phyloP scores from a whole-genome alignment of 2,888 invertebrate species.

The Malacosoma neustria region DNA sequence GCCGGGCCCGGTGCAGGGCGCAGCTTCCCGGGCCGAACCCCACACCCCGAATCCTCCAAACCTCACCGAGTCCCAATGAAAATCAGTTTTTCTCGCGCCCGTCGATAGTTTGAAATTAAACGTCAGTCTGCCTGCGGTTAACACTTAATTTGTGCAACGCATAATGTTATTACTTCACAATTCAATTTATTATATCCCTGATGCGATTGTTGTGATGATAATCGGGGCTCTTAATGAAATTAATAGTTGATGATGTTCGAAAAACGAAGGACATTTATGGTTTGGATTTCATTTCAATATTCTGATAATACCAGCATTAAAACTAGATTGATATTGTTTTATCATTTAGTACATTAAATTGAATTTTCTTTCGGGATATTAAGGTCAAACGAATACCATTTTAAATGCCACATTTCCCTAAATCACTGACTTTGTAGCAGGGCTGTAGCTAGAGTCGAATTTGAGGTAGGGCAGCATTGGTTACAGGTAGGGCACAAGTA shows the following conservation, averaged over 20 bases:
- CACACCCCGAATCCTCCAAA: slow-evolving; percentile 30
- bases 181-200: slow-evolving; percentile 64
- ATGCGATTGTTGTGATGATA: slow-evolving; percentile 58
- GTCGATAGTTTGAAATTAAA: slow-evolving; percentile 69
- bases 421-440: too few relatives aligned
- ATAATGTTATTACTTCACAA: slow-evolving; percentile 62
- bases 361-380: too few relatives aligned
- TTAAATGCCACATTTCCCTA: too few relatives aligned
- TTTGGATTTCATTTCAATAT: slow-evolving; percentile 19
- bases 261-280: slow-evolving; percentile 30
- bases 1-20: neutral
- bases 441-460: too few relatives aligned
- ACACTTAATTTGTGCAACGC: slow-evolving; percentile 63
- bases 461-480: too few relatives aligned
- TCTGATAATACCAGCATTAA: slow-evolving; percentile 18
- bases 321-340: slow-evolving; percentile 10
- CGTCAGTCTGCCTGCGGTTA: slow-evolving; percentile 66
- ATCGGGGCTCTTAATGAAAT: slow-evolving; percentile 61
- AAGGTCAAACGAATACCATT: too few relatives aligned
- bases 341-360: neutral
- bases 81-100: slow-evolving; percentile 61
- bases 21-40: slow-evolving; percentile 15
- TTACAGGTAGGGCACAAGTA: too few relatives aligned
- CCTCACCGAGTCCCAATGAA: slow-evolving; percentile 37
- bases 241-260: slow-evolving; percentile 54